Evolutionary conservation across 2,113 vertebrate species (phyloP), one percentile per base, ranked within the genome.

Genomic region (Eulacestoma nigropectus): DNA sequence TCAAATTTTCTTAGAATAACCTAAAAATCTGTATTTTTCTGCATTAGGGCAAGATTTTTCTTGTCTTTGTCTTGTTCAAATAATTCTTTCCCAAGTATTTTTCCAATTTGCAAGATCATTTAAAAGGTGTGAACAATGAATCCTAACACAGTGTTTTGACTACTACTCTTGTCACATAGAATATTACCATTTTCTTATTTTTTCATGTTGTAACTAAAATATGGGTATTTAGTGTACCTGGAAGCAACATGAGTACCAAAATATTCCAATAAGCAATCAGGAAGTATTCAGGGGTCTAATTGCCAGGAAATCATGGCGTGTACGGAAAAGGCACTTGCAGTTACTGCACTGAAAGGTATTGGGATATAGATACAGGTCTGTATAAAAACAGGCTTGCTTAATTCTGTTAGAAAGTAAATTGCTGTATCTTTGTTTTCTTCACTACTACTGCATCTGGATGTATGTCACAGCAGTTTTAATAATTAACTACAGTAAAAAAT

Each of bases 271-370:
- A 14, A 19, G 18, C 7, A 32, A 18, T 47, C 49, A 50, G 46
- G 46, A 90, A 16, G 21, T 49, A 5, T 67, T 83, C 21, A 21
- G 33, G 25, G 41, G 9, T 64, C 27, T 56, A n/a, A 42, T 19
- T 57, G 35, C n/a, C 33, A 39, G 32, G 50, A 70, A 75, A 62
- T 78, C 19, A 62, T 16, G 17, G 14, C 22, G 11, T 19, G 5
- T 39, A 18, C 0, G 0, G 50, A 47, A 41, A 33, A 30, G 46
- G 27, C 27, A 33, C 19, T 46, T 87, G 33, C 18, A 39, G 22
- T 69, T 78, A 33, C 33, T 78, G 29, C 74, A 26, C 15, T 70
- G 50, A 47, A 49, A 44, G 29, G 6, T 22, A 10, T 10, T 81
- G 78, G 41, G 13, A 21, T 86, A 23, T 32, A 74, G 35, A 12